Conservation (phyloP, 64 coral and sea anemone genomes). For the Anthopleura sola region DNA sequence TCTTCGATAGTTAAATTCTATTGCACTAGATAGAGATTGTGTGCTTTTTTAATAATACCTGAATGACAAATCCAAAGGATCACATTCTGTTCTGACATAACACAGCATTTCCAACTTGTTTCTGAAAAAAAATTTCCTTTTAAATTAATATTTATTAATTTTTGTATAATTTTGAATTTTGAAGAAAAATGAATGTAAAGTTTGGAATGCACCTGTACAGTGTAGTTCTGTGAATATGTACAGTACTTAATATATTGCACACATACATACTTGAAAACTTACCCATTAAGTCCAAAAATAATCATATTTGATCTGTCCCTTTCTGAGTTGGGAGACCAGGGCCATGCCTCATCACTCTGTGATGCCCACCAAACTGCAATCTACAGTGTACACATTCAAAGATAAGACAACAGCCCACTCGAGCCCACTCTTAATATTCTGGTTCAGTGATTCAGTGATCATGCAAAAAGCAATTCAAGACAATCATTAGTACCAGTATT, state of each 20-base stretch:
- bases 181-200: too few relatives aligned
- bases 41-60: conserved; percentile 23
- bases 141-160: too few relatives aligned
- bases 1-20: too few relatives aligned
- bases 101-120: conserved; percentile 78
- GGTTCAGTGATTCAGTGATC: too few relatives aligned
- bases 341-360: conserved; percentile 92
- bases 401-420: not conserved
- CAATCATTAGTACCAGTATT: too few relatives aligned
- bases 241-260: not conserved
- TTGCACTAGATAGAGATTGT: not conserved
- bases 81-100: conserved; percentile 81
- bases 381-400: conserved; percentile 7
- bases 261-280: not conserved
- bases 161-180: too few relatives aligned
- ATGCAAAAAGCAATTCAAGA: too few relatives aligned
- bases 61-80: conserved; percentile 72
- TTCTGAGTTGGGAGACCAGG: conserved; percentile 92
- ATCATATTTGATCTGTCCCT: conserved; percentile 90
- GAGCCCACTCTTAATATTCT: too few relatives aligned
- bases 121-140: not conserved
- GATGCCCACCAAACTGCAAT: conserved; percentile 84
- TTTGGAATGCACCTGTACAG: too few relatives aligned
- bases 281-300: conserved; percentile 90
- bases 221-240: too few relatives aligned